phyloP scores from a whole-genome alignment of 2,888 invertebrate species.

The Synanthedon myopaeformis region DNA sequence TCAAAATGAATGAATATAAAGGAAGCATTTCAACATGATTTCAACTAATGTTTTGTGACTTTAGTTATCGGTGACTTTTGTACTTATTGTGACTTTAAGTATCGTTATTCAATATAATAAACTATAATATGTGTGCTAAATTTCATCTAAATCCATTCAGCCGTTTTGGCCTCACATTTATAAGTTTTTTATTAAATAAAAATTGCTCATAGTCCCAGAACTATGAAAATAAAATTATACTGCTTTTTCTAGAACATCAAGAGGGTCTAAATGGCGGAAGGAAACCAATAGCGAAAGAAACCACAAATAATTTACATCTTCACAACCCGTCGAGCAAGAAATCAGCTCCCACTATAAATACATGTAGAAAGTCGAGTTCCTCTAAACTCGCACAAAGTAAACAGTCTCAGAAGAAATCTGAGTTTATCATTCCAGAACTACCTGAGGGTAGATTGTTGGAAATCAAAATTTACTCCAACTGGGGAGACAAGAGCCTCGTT shows the following conservation, averaged over 20 bases:
- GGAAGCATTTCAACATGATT: too few species aligned
- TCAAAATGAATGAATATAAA: too few species aligned
- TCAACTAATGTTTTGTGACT: too few species aligned
- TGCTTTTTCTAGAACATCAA: slow-evolving; percentile 15
- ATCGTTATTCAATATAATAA: too few species aligned
- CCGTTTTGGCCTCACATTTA: too few species aligned
- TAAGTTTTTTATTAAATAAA: too few species aligned
- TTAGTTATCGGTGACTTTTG: too few species aligned
- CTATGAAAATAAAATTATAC: too few species aligned
- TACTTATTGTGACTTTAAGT: too few species aligned
- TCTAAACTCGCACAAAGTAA: slow-evolving; percentile 28
- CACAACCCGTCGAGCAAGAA: slow-evolving; percentile 16
- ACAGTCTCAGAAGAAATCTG: slow-evolving; percentile 29
- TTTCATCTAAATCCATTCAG: too few species aligned
- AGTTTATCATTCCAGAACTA: slow-evolving; percentile 82
- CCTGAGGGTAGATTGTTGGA: slow-evolving; percentile 76
- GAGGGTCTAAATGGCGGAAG: slow-evolving; percentile 21
- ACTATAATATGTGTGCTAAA: too few species aligned
- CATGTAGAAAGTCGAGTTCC: slow-evolving; percentile 28
- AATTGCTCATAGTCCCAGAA: too few species aligned
- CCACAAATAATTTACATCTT: slow-evolving; percentile 14
- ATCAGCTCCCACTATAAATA: slow-evolving; percentile 19
- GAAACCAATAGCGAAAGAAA: slow-evolving; percentile 21
- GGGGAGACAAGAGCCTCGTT: slow-evolving; percentile 85
- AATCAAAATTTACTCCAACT: slow-evolving; percentile 78